Evolutionary conservation across 2,113 vertebrate genomes (phyloP), one percentile per base, ranked within the genome.

Genomic region (Oncorhynchus masou): DNA sequence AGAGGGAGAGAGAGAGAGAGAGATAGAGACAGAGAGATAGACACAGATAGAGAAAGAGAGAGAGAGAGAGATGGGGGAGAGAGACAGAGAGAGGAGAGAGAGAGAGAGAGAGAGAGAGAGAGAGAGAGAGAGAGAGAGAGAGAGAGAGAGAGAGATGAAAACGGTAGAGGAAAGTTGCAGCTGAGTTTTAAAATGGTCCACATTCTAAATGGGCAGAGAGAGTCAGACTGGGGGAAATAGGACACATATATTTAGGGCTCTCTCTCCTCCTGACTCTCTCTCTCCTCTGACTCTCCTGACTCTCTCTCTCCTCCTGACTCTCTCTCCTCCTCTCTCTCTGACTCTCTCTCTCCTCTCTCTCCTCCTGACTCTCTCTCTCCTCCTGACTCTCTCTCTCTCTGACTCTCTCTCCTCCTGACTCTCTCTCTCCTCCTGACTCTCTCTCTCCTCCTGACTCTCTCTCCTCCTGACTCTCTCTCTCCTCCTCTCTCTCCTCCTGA

Each of bases 231-330:
- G 84, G 83, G 85, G 85, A 85, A 93, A 91, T 90, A 89, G 91
- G 91, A 88, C 92, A 92, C 82, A 82, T 89, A 91, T 88, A 93
- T 92, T 85, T 90, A 91, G 91, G 89, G 48, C 27, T 64, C 77
- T 59, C 65, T 72, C 54, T 76, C 54, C 29, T 75, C 74, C 22
- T 34, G 60, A 67, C 69, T 65, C 71, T 74, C 34, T 15, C 64
- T 4, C 4, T 29, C 3, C 29, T n/a, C n/a, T n/a, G n/a, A n/a
- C n/a, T n/a, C n/a, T 29, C 29, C 29, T 29, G 76, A 79, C 77
- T 70, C 77, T 71, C 25, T 49, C 71, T 69, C 15, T 27, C 25
- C 29, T 29, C 29, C 29, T 29, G 76, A 79, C 77, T 70, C 77
- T 71, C 25, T 49, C 71, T 69, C 9, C 9, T 27, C 25, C 27